Evolutionary conservation across 2,797 vertebrate genomes (phyloP).

Genomic region (Cirrhinus mrigala): DNA sequence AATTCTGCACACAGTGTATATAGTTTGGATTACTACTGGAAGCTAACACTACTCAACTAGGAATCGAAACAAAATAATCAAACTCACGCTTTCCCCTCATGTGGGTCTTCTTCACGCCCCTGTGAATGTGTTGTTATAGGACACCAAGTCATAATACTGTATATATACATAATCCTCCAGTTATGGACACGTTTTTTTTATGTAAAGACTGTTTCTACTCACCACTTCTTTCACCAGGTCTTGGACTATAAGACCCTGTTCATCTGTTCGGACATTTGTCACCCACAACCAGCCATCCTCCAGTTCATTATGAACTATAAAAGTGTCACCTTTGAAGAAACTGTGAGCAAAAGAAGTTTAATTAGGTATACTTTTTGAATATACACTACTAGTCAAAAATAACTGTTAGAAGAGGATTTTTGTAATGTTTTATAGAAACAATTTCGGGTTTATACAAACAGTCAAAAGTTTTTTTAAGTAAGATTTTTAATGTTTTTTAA

Average conservation of each 20-base stretch:
- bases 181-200: neutral
- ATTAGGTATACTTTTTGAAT: neutral
- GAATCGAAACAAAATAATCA: neutral
- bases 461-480: too few relatives aligned
- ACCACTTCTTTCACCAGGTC: constrained; percentile 98
- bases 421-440: too few relatives aligned
- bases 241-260: constrained; percentile 97
- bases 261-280: constrained; percentile 94
- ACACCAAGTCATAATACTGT: neutral
- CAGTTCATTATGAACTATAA: constrained; percentile 99
- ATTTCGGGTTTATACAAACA: too few relatives aligned
- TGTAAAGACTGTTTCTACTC: constrained; percentile 65
- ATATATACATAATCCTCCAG: neutral
- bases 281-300: constrained; percentile 99
- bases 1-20: too few relatives aligned
- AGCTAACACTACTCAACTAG: neutral
- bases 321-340: constrained; percentile 99
- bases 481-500: too few relatives aligned
- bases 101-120: constrained; percentile 98
- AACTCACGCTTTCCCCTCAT: constrained; percentile 99
- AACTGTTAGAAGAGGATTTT: too few relatives aligned
- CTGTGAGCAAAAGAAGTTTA: constrained; percentile 70
- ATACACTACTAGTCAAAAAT: neutral
- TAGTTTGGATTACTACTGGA: constrained; percentile 20
- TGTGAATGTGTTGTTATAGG: constrained; percentile 66